Evolutionary conservation across 1,140 invertebrate genomes (phyloP).

Genomic region (Panagrolaimus sp.): DNA sequence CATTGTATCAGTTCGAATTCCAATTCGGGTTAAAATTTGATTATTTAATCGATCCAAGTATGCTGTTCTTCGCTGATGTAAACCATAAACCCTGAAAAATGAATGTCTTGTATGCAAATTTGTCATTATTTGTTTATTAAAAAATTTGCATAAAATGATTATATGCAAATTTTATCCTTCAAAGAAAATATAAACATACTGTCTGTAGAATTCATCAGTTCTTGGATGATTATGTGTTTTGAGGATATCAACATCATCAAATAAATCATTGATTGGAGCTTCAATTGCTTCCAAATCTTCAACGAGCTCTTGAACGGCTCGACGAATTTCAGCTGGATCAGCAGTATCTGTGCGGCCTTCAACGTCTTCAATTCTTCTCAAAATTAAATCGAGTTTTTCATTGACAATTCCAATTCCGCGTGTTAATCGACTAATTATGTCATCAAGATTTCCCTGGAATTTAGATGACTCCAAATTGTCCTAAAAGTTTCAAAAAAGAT

Average conservation of each 20-base stretch:
- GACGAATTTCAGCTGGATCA: constrained; percentile 39
- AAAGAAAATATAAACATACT: constrained; percentile 55
- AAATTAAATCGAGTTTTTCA: constrained; percentile 55
- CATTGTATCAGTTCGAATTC: constrained; percentile 62
- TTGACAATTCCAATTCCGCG: constrained; percentile 57
- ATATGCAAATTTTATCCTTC: too few species aligned
- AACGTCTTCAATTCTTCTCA: constrained; percentile 50
- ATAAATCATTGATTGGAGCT: constrained; percentile 80
- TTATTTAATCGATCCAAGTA: constrained; percentile 75
- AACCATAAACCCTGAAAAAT: constrained; percentile 73
- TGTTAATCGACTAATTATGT: constrained; percentile 44
- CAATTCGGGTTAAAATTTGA: constrained; percentile 72
- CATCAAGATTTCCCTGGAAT: constrained; percentile 45
- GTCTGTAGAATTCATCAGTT: constrained; percentile 61
- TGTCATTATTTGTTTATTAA: too few species aligned
- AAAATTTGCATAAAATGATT: too few species aligned
- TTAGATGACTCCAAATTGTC: constrained; percentile 6
- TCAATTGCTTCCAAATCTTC: constrained; percentile 78
- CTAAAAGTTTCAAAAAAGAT: too few species aligned
- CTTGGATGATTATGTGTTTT: constrained; percentile 78
- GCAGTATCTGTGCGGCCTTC: constrained; percentile 42
- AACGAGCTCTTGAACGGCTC: constrained; percentile 71
- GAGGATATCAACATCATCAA: constrained; percentile 80
- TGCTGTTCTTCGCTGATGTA: constrained; percentile 83
- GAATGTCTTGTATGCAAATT: constrained; percentile 20